These are phyloP conservation scores for Drosophila pectinifera DNA, from an alignment of 1,140 invertebrate genomes.

Conservation along the genomic window DNA sequence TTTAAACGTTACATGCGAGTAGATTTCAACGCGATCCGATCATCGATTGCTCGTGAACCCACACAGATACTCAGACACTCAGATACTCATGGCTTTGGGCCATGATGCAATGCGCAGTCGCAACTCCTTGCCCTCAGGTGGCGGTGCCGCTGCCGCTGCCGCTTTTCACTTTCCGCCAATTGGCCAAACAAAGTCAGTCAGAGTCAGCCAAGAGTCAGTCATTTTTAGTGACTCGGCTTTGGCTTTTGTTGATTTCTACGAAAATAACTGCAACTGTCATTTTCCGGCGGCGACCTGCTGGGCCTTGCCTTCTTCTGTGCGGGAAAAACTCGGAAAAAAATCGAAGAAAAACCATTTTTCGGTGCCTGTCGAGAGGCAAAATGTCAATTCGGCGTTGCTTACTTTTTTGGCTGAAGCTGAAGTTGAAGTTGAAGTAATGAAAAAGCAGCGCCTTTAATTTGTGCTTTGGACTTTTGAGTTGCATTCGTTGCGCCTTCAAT, in stretches of 20 bases:
- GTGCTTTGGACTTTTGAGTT: constrained; percentile 56
- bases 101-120: constrained; percentile 56
- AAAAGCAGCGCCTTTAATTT: constrained; percentile 61
- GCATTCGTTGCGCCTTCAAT: constrained; percentile 82
- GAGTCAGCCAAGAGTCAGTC: constrained; percentile 63
- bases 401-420: constrained; percentile 67
- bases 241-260: constrained; percentile 64
- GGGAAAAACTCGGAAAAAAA: constrained; percentile 31
- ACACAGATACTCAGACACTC: constrained; percentile 53
- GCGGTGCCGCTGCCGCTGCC: constrained; percentile 24
- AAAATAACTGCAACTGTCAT: constrained; percentile 83
- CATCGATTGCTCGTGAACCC: constrained; percentile 75
- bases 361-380: constrained; percentile 70
- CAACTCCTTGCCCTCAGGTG: constrained; percentile 77
- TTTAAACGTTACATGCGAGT: constrained; percentile 83
- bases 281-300: constrained; percentile 78
- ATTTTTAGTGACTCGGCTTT: constrained; percentile 64
- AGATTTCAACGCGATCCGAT: constrained; percentile 78
- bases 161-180: constrained; percentile 63
- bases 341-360: constrained; percentile 38
- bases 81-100: constrained; percentile 40
- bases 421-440: no score
- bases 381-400: constrained; percentile 80
- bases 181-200: constrained; percentile 66
- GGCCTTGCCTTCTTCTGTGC: constrained; percentile 68